A percentile compares a stretch with the other conserved stretches of the same genome.
Conservation (phyloP, 2,888 invertebrate species). For the Frankliniella fusca region DNA sequence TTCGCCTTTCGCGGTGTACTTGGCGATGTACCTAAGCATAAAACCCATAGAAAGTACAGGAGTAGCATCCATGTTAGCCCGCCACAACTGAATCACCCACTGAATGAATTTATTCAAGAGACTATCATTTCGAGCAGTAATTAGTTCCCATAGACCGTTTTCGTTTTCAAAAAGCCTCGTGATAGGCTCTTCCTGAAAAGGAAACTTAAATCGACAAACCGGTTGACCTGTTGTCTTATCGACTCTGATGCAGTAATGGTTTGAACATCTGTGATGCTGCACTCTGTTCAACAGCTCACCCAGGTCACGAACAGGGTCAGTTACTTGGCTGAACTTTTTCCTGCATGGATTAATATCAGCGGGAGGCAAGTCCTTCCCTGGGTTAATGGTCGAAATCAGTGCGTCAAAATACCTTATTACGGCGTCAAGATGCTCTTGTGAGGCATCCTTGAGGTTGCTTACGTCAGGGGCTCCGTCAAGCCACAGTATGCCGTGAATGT, state of each 20-base stretch:
- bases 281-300: conserved; percentile 31
- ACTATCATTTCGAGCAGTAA: too few species aligned
- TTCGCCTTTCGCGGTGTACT: conserved; percentile 34
- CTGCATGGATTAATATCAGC: conserved; percentile 34
- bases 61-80: conserved; percentile 35
- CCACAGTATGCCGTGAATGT: conserved; percentile 38
- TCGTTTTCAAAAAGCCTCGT: too few species aligned
- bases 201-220: conserved; percentile 34
- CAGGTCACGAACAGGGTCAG: background rate
- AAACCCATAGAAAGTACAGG: conserved; percentile 22
- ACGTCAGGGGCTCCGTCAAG: conserved; percentile 34
- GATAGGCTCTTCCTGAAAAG: too few species aligned
- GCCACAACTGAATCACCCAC: conserved; percentile 33
- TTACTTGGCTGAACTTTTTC: background rate
- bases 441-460: background rate
- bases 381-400: conserved; percentile 34
- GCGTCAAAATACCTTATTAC: conserved; percentile 31
- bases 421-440: background rate
- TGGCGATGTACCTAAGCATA: conserved; percentile 33
- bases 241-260: conserved; percentile 30
- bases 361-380: conserved; percentile 29
- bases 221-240: conserved; percentile 25
- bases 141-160: too few species aligned
- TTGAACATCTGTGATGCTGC: too few species aligned
- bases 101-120: conserved; percentile 27